Conservation (phyloP, 2,888 invertebrate genomes). For the Fragum sueziense region DNA sequence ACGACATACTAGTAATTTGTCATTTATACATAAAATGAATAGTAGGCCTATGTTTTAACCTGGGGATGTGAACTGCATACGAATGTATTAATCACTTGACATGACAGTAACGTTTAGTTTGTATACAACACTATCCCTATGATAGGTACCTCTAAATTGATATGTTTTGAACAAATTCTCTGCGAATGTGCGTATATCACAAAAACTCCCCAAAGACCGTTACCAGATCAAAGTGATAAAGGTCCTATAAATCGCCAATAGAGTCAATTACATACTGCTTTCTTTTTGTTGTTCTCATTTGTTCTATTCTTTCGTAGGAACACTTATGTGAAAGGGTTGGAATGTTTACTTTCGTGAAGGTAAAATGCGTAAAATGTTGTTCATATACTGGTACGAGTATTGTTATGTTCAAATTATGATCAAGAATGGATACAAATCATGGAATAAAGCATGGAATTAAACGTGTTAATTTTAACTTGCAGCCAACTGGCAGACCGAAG, state of each 20-base stretch:
- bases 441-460: constrained; percentile 11
- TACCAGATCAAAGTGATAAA: no score
- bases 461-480: constrained; percentile 17
- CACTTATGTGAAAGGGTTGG: no score
- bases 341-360: no score
- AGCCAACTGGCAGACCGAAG: constrained; percentile 59
- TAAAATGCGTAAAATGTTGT: no score
- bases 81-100: background rate
- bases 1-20: background rate
- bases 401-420: background rate
- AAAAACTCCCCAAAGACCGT: no score
- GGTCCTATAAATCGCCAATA: no score
- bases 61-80: background rate
- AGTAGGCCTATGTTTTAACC: background rate
- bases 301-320: no score
- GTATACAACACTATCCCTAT: background rate
- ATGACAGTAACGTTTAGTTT: background rate
- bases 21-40: background rate
- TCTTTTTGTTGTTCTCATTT: no score
- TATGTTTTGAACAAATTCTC: no score
- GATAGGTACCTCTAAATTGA: no score
- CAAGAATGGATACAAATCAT: background rate
- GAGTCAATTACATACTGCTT: no score
- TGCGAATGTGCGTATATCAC: no score
- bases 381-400: background rate